Evolutionary conservation across 2,797 vertebrate species (phyloP), one percentile per base, ranked within the genome.

Genomic region (Sorex maritimensis): DNA sequence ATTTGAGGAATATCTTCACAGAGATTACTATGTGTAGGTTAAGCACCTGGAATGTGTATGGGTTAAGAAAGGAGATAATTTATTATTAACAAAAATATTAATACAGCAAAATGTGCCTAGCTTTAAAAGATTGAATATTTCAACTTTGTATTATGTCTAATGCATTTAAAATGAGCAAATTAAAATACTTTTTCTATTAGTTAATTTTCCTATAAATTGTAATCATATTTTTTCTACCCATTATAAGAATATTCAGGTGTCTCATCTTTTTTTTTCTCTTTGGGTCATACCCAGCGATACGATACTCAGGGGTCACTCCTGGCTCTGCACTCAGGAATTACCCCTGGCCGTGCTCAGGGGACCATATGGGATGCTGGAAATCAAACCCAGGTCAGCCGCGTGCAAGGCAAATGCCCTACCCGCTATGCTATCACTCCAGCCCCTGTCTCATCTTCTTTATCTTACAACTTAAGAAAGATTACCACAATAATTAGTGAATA

Each of bases 191-290:
- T 74, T 69, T 23, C 13, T 78, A 63, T 68, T 55, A 26, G 1
- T 81, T 84, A 49, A 26, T 49, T 58, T 14, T 85, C 2, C 13
- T 75, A 41, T 65, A 74, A 81, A 63, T 71, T 41, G 5, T 81
- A 49, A 46, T 58, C 63, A 17, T 41, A 38, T 55, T 84, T 7
- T 84, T 83, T n/a, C n/a, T 46, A 38, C 41, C 86, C 44, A 12
- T 67, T 90, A 4, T 90, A 71, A 71, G 52, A 90, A 77, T 72
- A 67, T 58, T 86, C 58, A 78, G 13, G 1, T 78, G 77, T 72
- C 30, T 94, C 41, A 14, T 19, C 21, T 88, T 92, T 10, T 5
- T 90, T 87, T 34, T 34, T 34, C 34, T 34, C 34, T 34, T 34
- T 34, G 34, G 34, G 34, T 34, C 34, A 34, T 34, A 34, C 34